phyloP scores from a whole-genome alignment of 2,888 invertebrate species.

The Hydrotaea cyrtoneurina region DNA sequence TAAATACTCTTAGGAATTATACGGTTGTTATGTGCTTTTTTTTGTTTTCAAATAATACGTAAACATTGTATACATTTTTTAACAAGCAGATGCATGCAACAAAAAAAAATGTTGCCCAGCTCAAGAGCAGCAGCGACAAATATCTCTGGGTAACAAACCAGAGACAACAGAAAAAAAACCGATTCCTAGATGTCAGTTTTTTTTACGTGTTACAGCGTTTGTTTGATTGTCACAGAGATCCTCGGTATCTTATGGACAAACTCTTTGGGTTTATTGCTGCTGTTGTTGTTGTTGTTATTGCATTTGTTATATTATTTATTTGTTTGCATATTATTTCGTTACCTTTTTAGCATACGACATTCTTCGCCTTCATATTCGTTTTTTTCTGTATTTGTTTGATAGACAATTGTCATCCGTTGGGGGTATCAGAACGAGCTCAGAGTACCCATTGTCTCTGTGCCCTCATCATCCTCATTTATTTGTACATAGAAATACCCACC shows the following conservation, averaged over 20 bases:
- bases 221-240: slow-evolving; percentile 3
- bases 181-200: slow-evolving; percentile 51
- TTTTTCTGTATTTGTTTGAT: slow-evolving; percentile 51
- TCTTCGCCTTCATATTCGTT: not conserved
- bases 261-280: not conserved
- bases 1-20: slow-evolving; percentile 67
- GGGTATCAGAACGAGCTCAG: not conserved
- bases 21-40: slow-evolving; percentile 63
- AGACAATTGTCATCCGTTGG: slow-evolving; percentile 70
- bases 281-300: slow-evolving; percentile 12
- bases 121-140: slow-evolving; percentile 51
- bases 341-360: slow-evolving; percentile 38
- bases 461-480: not conserved
- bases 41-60: slow-evolving; percentile 24
- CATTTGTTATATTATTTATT: slow-evolving; percentile 58
- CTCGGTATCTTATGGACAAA: not conserved
- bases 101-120: not conserved
- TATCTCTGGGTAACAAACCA: slow-evolving; percentile 44
- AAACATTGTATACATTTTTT: slow-evolving; percentile 39
- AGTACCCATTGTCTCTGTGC: not conserved
- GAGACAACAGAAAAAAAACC: slow-evolving; percentile 21
- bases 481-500: not conserved
- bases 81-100: not conserved
- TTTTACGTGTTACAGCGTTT: not conserved
- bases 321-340: slow-evolving; percentile 42